Base-by-base conservation (phyloP, 2,113 vertebrate genomes). In the Leucopsar rothschildi region DNA sequence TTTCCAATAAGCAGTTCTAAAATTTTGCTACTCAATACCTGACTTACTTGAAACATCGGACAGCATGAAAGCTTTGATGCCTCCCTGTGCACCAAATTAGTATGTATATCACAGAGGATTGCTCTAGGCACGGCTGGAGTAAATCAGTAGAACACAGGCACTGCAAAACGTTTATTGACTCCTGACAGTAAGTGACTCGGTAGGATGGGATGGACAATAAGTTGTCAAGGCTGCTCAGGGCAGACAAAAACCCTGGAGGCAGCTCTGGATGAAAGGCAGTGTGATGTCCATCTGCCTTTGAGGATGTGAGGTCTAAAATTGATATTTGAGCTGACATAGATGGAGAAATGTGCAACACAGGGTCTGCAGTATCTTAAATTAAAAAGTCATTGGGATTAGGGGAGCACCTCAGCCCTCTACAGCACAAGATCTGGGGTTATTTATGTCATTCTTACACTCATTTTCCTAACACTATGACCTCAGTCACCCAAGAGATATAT, bases 111-210 rank as follows among this genome's bases (percentile, higher is more conserved):
- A 42, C 86, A 64, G 17, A n/a, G 12, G 13, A 21, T 76, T 94
- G 92, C 86, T 91, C 21, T 29, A 50, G 83, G 66, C 88, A 35
- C 16, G 44, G 82, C 88, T 90, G 70, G 19, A 20, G 29, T 77
- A 77, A 75, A 82, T 88, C 83, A 70, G 57, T 61, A 57, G 49
- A 90, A 69, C 69, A 33, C 3, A 63, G 91, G 63, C 69, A 24
- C 59, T 85, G 73, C 70, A 89, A 84, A 92, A 59, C 52, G 47
- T 93, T 93, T 94, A 95, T 95, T 97, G 92, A 91, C 92, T 93
- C 7, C 84, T 94, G 90, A 92, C 76, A 87, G 87, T 82, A 94
- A 93, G 90, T 85, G 88, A 92, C 80, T 90, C 6, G 73, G 53
- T 33, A 52, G 85, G 79, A 7, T 19, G 24, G 85, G 82, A 57